These are phyloP conservation scores for Chloromyia formosa DNA, from an alignment of 2,888 invertebrate species.

Conservation along the genomic window DNA sequence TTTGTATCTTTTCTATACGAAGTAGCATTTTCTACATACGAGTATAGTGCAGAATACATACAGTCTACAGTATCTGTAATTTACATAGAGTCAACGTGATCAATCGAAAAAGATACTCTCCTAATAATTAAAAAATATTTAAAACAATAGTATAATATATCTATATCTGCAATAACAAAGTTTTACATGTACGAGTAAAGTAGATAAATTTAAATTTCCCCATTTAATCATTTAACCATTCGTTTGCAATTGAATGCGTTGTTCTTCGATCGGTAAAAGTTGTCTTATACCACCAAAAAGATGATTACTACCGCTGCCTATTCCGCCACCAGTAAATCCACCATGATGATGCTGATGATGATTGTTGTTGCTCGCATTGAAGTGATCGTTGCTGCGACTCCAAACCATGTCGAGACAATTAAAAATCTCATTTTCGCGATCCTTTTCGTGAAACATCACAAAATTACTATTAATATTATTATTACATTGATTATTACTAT, in stretches of 20 bases:
- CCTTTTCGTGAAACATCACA: constrained; percentile 55
- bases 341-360: background rate
- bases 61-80: background rate
- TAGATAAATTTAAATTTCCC: constrained; percentile 12
- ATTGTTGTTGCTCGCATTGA: background rate
- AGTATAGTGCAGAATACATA: background rate
- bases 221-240: constrained; percentile 33
- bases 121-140: background rate
- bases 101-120: background rate
- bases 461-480: constrained; percentile 53
- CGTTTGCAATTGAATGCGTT: constrained; percentile 44
- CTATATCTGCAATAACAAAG: background rate
- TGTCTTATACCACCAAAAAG: constrained; percentile 5
- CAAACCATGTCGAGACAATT: constrained; percentile 66
- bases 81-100: constrained; percentile 1
- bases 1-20: no score
- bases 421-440: constrained; percentile 58
- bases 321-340: constrained; percentile 20
- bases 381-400: constrained; percentile 50
- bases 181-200: background rate
- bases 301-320: constrained; percentile 3
- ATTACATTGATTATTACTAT: constrained; percentile 35
- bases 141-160: no score
- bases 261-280: constrained; percentile 41
- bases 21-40: no score